phyloP scores from a whole-genome alignment of 2,113 vertebrate genomes.

The Orycteropus afer region DNA sequence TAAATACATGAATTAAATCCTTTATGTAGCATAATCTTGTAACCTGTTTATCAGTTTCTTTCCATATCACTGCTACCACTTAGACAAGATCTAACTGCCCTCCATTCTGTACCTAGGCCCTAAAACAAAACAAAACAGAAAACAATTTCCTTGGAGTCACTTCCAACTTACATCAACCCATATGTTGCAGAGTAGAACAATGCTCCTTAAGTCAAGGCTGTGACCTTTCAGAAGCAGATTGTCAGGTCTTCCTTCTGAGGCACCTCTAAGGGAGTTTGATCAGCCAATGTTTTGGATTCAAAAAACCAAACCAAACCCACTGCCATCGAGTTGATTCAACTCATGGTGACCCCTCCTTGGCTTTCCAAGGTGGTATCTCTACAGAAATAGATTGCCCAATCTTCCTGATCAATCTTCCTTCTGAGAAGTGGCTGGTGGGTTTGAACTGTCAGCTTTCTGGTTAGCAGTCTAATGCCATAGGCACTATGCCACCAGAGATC shows the following conservation, averaged over 20 bases:
- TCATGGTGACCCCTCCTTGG: too few relatives aligned
- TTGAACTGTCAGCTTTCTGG: neutral
- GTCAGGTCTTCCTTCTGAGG: neutral
- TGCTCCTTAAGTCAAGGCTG: neutral
- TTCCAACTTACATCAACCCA: neutral
- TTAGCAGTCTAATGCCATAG: neutral
- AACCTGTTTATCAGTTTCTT: neutral
- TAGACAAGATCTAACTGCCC: neutral
- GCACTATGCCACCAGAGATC: too few relatives aligned
- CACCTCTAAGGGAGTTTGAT: too few relatives aligned
- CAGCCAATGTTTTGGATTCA: too few relatives aligned
- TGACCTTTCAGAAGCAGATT: neutral
- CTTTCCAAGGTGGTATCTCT: too few relatives aligned
- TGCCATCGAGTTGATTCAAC: too few relatives aligned
- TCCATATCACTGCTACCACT: neutral
- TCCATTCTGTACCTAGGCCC: neutral
- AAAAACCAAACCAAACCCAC: too few relatives aligned
- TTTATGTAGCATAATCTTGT: neutral
- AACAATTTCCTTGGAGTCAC: neutral
- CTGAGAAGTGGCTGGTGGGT: too few relatives aligned
- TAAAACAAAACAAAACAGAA: neutral
- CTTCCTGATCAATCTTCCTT: too few relatives aligned
- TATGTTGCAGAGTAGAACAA: neutral
- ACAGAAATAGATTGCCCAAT: too few relatives aligned
- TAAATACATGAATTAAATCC: neutral